Base-by-base conservation (phyloP, 2,888 invertebrate genomes). In the Diaprepes abbreviatus region DNA sequence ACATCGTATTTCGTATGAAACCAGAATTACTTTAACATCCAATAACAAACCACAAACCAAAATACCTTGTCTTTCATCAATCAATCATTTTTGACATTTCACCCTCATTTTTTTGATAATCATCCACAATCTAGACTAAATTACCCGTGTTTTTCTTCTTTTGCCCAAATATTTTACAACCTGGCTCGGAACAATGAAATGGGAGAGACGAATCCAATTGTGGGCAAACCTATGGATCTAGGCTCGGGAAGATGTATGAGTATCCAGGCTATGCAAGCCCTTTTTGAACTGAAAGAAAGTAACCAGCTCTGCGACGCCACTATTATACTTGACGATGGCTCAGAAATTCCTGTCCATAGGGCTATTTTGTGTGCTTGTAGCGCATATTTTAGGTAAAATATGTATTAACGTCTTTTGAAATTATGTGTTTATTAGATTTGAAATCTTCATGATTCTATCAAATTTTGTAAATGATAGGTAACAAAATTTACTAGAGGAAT, bases 281-380 rank as follows among this genome's bases (percentile, higher is more conserved):
- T 96, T 73, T 93, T 92, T 85, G 94, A 95, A 78, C 88, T 96
- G 78, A 89, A 93, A 79, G 90, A 92, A 81, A 91, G 91, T 79
- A 93, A 93, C 81, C 89, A 94, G 78, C 89, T 96, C 43, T 95
- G 95, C 84, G 96, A 96, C 85, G 96, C 95, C 3, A 89, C 92
- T 36, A 88, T 95, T 76, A 88, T 92, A 73, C 89, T 94, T 64
- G 92, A 93, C 77, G 95, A 95, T 82, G 93, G 93, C 70, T 89
- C 91, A 59, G 87, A 88, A 72, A 94, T 95, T 81, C 92, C 92
- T 36, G 93, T 96, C 60, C 96, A 97, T 84, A 89, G 95, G 73
- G 91, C 93, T 67, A 92, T 95, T 76, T 88, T 95, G 78, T 93
- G 93, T 71, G 92, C 95, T 65, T 94, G 95, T 85, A 96, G 96